A percentile compares a stretch with the other conserved stretches of the same genome.
Conservation (phyloP, 2,888 invertebrate genomes). For the Teinopalpus imperialis region DNA sequence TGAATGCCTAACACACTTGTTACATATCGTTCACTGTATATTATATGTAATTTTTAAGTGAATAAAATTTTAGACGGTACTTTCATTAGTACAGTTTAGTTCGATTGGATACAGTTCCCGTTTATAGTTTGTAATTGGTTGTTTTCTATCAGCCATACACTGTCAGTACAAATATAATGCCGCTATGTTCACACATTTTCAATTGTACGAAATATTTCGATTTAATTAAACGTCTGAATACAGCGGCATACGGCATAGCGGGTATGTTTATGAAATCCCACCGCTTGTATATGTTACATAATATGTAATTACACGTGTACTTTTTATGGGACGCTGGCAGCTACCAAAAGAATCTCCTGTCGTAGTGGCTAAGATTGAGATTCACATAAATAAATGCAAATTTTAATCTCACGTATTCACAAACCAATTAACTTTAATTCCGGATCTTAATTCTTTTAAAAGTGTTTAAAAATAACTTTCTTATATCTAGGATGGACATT, state of each 20-base stretch:
- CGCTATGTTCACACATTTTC: slow-evolving; percentile 53
- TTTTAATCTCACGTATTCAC: too few relatives aligned
- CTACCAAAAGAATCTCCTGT: slow-evolving; percentile 32
- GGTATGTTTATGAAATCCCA: slow-evolving; percentile 69
- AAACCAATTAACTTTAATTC: too few relatives aligned
- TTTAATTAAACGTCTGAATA: slow-evolving; percentile 58
- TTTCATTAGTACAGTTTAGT: slow-evolving; percentile 16
- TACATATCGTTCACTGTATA: slow-evolving; percentile 76
- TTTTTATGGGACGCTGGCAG: slow-evolving; percentile 46
- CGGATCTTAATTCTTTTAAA: too few relatives aligned
- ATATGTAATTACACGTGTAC: slow-evolving; percentile 42
- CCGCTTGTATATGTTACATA: slow-evolving; percentile 67
- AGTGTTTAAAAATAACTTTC: too few relatives aligned
- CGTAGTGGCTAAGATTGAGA: background rate
- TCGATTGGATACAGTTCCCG: slow-evolving; percentile 16
- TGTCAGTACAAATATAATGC: slow-evolving; percentile 53
- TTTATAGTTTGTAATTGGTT: slow-evolving; percentile 31
- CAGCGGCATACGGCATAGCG: slow-evolving; percentile 60
- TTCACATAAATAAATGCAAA: too few relatives aligned
- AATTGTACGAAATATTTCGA: too few relatives aligned
- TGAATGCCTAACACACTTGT: slow-evolving; percentile 65
- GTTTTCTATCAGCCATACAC: slow-evolving; percentile 37
- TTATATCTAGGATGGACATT: too few relatives aligned
- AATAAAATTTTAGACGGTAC: slow-evolving; percentile 15
- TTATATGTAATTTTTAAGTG: slow-evolving; percentile 32